phyloP scores from a whole-genome alignment of 2,113 vertebrate genomes.

The Hoplias malabaricus region DNA sequence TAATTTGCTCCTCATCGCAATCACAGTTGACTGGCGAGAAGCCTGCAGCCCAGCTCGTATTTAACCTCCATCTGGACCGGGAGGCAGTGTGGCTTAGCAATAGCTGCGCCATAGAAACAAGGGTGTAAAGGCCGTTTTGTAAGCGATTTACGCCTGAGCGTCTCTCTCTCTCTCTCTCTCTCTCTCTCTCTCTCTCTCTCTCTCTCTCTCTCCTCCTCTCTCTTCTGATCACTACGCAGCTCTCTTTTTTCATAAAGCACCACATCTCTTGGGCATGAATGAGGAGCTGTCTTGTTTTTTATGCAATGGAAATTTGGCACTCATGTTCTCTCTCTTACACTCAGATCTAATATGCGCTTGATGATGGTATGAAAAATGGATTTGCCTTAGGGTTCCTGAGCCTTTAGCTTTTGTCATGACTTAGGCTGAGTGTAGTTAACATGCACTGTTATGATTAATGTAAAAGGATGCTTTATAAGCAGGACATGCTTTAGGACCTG shows the following conservation, averaged over 20 bases:
- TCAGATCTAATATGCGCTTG: not conserved
- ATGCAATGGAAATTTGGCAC: not conserved
- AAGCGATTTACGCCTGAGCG: constrained; percentile 1
- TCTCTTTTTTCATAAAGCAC: not conserved
- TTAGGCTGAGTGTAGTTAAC: not conserved
- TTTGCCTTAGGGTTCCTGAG: constrained; percentile 10
- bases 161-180: too few species aligned
- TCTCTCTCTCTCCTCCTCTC: too few species aligned
- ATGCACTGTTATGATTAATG: not conserved
- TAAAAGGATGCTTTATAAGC: not conserved
- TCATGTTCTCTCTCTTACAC: not conserved
- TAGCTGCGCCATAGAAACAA: constrained; percentile 36
- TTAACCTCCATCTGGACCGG: constrained; percentile 48
- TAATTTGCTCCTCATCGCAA: constrained; percentile 55
- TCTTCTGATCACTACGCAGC: not conserved
- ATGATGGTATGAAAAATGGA: not conserved
- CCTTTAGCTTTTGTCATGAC: not conserved
- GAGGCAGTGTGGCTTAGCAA: constrained; percentile 37
- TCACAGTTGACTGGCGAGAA: constrained; percentile 52
- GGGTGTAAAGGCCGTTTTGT: constrained; percentile 2
- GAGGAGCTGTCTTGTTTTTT: not conserved
- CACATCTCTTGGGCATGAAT: constrained; percentile 3
- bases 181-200: too few species aligned
- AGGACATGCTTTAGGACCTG: not conserved
- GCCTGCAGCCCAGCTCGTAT: constrained; percentile 50